phyloP scores from a whole-genome alignment of 2,797 vertebrate species.

The Hippoglossus hippoglossus region DNA sequence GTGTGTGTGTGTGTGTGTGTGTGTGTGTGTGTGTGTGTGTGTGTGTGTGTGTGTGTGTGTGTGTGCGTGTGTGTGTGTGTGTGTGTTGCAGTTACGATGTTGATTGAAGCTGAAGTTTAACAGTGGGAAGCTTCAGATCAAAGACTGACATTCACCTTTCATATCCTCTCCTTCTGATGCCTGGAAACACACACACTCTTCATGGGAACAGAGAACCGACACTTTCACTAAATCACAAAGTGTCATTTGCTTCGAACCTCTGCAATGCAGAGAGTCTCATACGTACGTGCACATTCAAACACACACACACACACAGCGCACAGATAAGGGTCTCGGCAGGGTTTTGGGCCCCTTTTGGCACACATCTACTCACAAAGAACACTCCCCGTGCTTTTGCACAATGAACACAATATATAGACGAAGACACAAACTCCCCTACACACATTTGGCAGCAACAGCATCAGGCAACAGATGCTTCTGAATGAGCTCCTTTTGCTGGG shows the following conservation, averaged over 20 bases:
- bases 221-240: conserved; percentile 67
- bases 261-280: conserved; percentile 42
- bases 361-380: conserved; percentile 58
- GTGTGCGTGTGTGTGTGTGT: conserved; percentile 6
- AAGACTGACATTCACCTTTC: conserved; percentile 81
- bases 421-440: conserved; percentile 57
- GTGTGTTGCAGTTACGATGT: conserved; percentile 54
- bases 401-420: conserved; percentile 72
- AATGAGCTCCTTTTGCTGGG: conserved; percentile 69
- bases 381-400: conserved; percentile 62
- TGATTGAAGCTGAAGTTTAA: conserved; percentile 80
- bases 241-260: conserved; percentile 63
- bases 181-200: conserved; percentile 34
- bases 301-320: conserved; percentile 19
- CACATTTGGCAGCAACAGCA: conserved; percentile 68
- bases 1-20: conserved; percentile 22
- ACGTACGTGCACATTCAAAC: conserved; percentile 16
- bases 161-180: conserved; percentile 73
- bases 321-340: conserved; percentile 56
- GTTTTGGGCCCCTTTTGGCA: conserved; percentile 68
- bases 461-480: conserved; percentile 78
- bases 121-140: conserved; percentile 80
- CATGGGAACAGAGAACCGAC: conserved; percentile 49
- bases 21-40: conserved; percentile 13
- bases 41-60: conserved; percentile 17